These are phyloP conservation scores for Zhuqinia jingwanae DNA, from an alignment of 2,888 invertebrate genomes.

Conservation along the genomic window DNA sequence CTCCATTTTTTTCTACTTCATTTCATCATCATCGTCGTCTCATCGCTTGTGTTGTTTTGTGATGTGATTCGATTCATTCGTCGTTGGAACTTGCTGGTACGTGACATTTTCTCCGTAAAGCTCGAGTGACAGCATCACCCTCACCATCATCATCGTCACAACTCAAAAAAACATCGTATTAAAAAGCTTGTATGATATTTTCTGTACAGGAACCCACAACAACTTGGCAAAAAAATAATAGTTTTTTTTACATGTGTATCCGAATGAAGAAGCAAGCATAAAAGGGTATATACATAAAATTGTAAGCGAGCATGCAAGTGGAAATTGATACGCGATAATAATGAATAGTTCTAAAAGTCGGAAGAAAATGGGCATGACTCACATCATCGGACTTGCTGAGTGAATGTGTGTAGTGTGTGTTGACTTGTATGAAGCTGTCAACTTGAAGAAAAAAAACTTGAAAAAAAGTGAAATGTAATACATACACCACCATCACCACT, in stretches of 20 bases:
- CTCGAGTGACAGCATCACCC: conserved; percentile 51
- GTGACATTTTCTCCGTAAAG: conserved; percentile 47
- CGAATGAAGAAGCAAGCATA: neutral
- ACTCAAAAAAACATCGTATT: conserved; percentile 31
- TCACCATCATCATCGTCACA: neutral
- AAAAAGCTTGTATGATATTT: too few species aligned
- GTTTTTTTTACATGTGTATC: neutral
- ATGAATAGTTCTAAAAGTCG: neutral
- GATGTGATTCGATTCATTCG: neutral
- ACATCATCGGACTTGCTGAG: neutral
- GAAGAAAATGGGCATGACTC: neutral
- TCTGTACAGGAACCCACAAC: too few species aligned
- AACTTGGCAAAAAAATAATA: too few species aligned
- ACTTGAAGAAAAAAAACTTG: neutral
- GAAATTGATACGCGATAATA: neutral
- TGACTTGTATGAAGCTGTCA: neutral
- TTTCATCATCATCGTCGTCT: neutral
- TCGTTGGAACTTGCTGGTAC: conserved; percentile 8
- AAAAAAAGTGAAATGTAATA: neutral
- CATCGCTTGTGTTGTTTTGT: neutral
- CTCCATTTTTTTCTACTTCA: neutral
- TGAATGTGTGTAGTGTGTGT: neutral
- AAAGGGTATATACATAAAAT: too few species aligned
- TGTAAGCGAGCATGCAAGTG: neutral
- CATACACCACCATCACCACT: too few species aligned